A percentile compares a stretch with the other conserved stretches of the same genome.
Evolutionary conservation across 2,113 vertebrate genomes (phyloP).

Genomic region (Oriolus oriolus): DNA sequence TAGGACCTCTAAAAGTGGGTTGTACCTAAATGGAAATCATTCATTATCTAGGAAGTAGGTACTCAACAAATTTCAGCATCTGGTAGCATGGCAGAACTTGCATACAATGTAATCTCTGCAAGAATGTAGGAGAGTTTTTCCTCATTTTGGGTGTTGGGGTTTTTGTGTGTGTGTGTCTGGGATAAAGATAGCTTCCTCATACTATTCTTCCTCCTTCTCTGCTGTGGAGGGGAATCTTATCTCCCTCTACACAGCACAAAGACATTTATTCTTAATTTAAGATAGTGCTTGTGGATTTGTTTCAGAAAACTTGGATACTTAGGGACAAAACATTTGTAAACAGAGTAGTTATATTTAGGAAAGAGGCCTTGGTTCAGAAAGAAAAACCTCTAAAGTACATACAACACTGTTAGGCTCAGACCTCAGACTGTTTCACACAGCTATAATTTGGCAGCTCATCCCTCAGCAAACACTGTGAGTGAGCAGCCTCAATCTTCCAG

Average conservation of each 20-base stretch:
- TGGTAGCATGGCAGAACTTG: not conserved
- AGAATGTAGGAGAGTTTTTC: not conserved
- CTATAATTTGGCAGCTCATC: not conserved
- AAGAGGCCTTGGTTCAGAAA: not conserved
- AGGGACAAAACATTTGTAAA: not conserved
- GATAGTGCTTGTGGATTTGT: not conserved
- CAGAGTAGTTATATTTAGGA: not conserved
- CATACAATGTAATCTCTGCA: not conserved
- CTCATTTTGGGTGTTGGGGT: not conserved
- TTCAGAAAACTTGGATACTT: not conserved
- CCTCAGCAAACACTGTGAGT: not conserved
- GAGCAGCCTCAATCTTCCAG: not conserved
- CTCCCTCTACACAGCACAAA: not conserved
- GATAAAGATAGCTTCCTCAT: not conserved
- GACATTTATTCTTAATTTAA: not conserved
- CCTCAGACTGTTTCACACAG: not conserved
- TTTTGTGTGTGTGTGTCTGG: not conserved
- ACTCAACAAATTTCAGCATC: not conserved
- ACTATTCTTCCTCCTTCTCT: not conserved
- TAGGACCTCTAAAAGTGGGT: not conserved
- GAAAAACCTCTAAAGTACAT: not conserved
- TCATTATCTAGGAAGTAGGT: not conserved
- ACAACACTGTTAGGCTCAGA: not conserved
- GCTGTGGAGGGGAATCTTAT: not conserved
- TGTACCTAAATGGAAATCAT: not conserved